Percentiles rank a stretch among this genome's conserved stretches.
Evolutionary conservation across 2,113 vertebrate species (phyloP).

Genomic region (Noturus placidus): DNA sequence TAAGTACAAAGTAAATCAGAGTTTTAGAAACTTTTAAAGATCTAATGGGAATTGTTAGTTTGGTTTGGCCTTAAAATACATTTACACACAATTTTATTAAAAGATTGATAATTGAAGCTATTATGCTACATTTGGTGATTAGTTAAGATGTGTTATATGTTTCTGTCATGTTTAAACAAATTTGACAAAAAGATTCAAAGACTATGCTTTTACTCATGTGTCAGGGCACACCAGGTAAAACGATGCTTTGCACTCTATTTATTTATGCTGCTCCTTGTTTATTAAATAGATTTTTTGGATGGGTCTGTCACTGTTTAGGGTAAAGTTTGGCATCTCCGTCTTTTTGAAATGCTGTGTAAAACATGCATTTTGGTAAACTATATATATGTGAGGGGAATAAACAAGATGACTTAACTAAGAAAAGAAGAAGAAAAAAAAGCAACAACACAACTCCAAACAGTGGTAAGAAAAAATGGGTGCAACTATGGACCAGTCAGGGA

Average conservation of each 20-base stretch:
- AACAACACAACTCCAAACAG: constrained; percentile 55
- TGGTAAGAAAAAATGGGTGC: constrained; percentile 53
- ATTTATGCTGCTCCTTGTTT: constrained; percentile 59
- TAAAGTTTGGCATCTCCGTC: constrained; percentile 75
- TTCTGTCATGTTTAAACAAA: background rate
- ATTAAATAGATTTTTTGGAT: constrained; percentile 65
- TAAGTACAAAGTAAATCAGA: background rate
- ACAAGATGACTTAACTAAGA: constrained; percentile 65
- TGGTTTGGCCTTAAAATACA: background rate
- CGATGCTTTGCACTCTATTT: constrained; percentile 61
- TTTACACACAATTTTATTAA: background rate
- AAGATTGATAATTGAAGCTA: background rate
- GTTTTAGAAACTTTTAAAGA: background rate
- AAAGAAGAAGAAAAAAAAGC: constrained; percentile 53
- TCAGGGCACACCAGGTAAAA: constrained; percentile 18
- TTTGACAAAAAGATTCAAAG: constrained; percentile 53
- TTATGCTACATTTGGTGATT: background rate
- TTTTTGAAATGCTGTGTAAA: constrained; percentile 70
- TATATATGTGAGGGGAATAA: constrained; percentile 58
- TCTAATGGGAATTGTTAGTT: background rate
- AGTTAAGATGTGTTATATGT: background rate
- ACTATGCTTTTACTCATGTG: constrained; percentile 13
- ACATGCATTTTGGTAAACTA: constrained; percentile 61
- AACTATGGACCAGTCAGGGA: constrained; percentile 77
- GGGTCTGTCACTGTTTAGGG: constrained; percentile 68